A percentile compares a stretch with the other conserved stretches of the same genome.
These are phyloP conservation scores for Drosophila athabasca DNA, from an alignment of 1,140 invertebrate genomes.

Conservation along the genomic window DNA sequence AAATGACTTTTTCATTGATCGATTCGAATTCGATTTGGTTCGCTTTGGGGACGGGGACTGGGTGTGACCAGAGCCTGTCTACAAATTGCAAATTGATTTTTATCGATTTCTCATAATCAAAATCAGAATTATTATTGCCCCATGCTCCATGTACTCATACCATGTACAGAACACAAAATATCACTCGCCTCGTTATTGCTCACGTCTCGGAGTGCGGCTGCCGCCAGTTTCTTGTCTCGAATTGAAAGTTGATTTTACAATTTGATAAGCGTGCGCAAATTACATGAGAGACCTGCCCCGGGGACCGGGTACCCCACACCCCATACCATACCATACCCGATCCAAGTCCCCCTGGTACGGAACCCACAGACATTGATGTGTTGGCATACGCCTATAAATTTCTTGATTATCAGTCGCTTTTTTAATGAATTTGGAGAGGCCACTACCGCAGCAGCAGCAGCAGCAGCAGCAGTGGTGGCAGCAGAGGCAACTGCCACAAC, in stretches of 20 bases:
- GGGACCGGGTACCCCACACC: not conserved
- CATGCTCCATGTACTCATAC: not conserved
- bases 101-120: conserved; percentile 77
- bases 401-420: conserved; percentile 68
- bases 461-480: not conserved
- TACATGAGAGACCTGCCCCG: conserved; percentile 70
- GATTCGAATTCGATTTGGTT: conserved; percentile 37
- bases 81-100: conserved; percentile 81
- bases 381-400: conserved; percentile 78
- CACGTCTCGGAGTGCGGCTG: conserved; percentile 57
- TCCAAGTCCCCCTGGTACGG: no score
- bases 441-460: conserved; percentile 19
- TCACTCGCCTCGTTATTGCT: conserved; percentile 72
- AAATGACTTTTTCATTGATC: conserved; percentile 60
- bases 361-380: conserved; percentile 62
- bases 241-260: conserved; percentile 79
- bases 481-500: no score
- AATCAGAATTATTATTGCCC: conserved; percentile 72
- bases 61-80: conserved; percentile 57
- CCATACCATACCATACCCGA: not conserved
- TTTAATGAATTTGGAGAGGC: conserved; percentile 72
- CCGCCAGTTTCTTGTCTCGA: conserved; percentile 48
- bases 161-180: conserved; percentile 62
- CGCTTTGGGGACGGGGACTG: conserved; percentile 20
- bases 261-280: conserved; percentile 79